Base-by-base conservation (phyloP, 37 sponge, comb jelly and placozoan genomes). In the Crambe crambe region DNA sequence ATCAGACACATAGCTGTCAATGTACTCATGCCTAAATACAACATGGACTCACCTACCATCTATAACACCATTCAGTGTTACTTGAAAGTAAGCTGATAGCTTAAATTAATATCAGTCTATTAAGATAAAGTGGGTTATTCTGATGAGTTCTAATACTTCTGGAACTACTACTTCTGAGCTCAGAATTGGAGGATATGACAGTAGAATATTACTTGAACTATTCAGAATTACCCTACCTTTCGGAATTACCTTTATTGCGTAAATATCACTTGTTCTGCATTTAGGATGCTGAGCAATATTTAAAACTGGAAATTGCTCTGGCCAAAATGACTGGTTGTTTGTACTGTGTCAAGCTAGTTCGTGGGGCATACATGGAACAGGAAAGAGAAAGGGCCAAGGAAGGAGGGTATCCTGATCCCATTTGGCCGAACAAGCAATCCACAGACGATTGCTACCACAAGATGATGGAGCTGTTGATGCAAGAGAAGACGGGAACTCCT, bases 291-390 rank as follows among this genome's bases (percentile, higher is more conserved):
- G 65, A 63, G 31, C 23, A 37, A 15, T 0, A n/a, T 15, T n/a
- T 82, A n/a, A 26, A n/a, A 20, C 31, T 69, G 47, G 83, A 91
- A 39, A 22, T 89, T 5, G 78, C 72, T 20, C 31, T 72, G 29
- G 68, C 92, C n/a, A 58, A 87, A 2, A 31, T 21, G 34, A 35
- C 44, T 21, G 80, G 83, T 4, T 91, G 79, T 83, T 26, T 42
- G 58, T 86, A 86, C 25, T 90, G 88, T 3, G 90, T 89, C 21
- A 95, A 95, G 81, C 56, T 88, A 42, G 95, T 95, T 2, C 82
- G 95, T 0, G 95, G 95, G n/a, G 95, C 95, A 9, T 95, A 95
- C 87, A 77, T 91, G 80, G 89, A 87, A 39, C 89, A 91, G 68
- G 95, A 95, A 77, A 80, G 89, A 47, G 29, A 56, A 23, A 36